Percentiles rank a stretch among this genome's conserved stretches.
Conservation (phyloP, 2,888 invertebrate species). For the Drosophila testacea region DNA sequence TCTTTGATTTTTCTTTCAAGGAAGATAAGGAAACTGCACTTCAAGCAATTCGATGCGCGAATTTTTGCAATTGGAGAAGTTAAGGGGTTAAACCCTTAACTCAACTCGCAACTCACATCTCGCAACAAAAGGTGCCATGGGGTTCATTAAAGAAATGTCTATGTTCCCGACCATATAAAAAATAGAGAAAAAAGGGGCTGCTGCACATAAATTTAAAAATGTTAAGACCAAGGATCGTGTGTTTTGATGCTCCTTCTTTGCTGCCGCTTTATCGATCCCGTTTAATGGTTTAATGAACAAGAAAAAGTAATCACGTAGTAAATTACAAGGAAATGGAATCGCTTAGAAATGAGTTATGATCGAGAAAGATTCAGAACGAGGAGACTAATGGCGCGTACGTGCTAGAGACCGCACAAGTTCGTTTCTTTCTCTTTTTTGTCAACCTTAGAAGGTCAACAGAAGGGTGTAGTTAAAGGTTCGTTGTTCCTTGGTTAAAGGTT, state of each 20-base stretch:
- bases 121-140: slow-evolving; percentile 42
- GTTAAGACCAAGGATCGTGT: slow-evolving; percentile 49
- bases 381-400: slow-evolving; percentile 71
- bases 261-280: slow-evolving; percentile 69
- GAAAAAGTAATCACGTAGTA: slow-evolving; percentile 81
- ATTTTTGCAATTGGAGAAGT: slow-evolving; percentile 67
- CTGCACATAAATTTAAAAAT: slow-evolving; percentile 58
- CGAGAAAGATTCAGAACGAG: slow-evolving; percentile 22
- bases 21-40: slow-evolving; percentile 50
- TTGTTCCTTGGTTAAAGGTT: slow-evolving; percentile 59
- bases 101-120: slow-evolving; percentile 6
- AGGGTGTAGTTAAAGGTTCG: slow-evolving; percentile 22
- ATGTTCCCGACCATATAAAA: neutral
- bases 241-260: slow-evolving; percentile 27
- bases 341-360: slow-evolving; percentile 77
- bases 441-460: slow-evolving; percentile 51
- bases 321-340: slow-evolving; percentile 77
- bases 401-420: slow-evolving; percentile 58
- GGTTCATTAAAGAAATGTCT: slow-evolving; percentile 64
- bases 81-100: slow-evolving; percentile 69
- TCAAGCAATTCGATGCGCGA: slow-evolving; percentile 71
- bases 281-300: slow-evolving; percentile 80
- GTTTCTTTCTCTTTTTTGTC: neutral
- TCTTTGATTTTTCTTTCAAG: slow-evolving; percentile 17
- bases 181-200: slow-evolving; percentile 64